These are phyloP conservation scores for Saccopteryx bilineata DNA, from an alignment of 2,113 vertebrate species.

Conservation along the genomic window DNA sequence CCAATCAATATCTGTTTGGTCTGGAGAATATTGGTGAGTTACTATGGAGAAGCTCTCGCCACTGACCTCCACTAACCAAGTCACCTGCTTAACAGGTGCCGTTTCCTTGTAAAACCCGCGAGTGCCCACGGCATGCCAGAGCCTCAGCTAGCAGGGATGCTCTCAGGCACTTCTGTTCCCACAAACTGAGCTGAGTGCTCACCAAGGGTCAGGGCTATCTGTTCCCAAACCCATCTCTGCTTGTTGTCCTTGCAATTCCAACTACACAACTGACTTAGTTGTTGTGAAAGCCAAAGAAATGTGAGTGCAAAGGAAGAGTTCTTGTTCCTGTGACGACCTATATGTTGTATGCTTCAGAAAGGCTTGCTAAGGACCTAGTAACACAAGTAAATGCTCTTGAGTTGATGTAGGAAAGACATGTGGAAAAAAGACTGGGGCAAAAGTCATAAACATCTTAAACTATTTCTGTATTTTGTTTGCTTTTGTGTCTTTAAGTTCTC, in stretches of 20 bases:
- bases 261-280: neutral
- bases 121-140: accelerated
- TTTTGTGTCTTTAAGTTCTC: conserved; percentile 1
- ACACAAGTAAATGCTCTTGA: neutral
- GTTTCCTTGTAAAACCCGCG: neutral
- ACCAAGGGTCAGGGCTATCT: neutral
- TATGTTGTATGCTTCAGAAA: neutral
- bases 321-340: neutral
- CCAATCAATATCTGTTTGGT: neutral
- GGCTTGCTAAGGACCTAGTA: neutral
- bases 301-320: neutral
- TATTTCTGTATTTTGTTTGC: neutral
- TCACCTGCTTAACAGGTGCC: neutral
- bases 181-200: neutral
- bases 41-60: neutral
- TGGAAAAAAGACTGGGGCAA: neutral
- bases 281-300: conserved; percentile 51
- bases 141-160: neutral
- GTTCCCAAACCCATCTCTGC: conserved; percentile 31
- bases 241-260: conserved; percentile 5
- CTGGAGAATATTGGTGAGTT: neutral
- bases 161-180: neutral
- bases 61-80: neutral
- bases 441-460: neutral
- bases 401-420: neutral